Conservation (phyloP, 1,140 invertebrate genomes). For the Adelges cooleyi region DNA sequence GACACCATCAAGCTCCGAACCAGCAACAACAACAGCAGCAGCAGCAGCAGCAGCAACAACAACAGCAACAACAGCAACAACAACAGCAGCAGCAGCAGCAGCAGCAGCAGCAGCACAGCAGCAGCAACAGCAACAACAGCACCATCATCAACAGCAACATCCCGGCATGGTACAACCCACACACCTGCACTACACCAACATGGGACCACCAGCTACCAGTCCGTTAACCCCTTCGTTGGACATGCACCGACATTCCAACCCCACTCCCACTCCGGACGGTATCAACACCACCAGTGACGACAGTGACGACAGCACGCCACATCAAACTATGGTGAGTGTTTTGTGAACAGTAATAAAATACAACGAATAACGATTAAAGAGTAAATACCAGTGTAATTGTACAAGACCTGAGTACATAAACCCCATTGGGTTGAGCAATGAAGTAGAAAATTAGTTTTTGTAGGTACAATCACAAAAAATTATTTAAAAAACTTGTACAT, state of each 20-base stretch:
- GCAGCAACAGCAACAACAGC: constrained; percentile 39
- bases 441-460: too few species aligned
- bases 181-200: constrained; percentile 38
- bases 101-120: constrained; percentile 24
- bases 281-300: constrained; percentile 67
- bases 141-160: constrained; percentile 42
- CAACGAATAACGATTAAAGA: too few species aligned
- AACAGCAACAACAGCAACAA: neutral
- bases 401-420: too few species aligned
- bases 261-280: constrained; percentile 41
- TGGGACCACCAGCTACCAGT: constrained; percentile 29
- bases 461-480: too few species aligned
- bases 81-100: constrained; percentile 19
- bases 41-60: neutral
- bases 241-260: constrained; percentile 45
- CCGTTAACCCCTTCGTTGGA: constrained; percentile 38
- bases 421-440: too few species aligned
- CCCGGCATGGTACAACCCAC: constrained; percentile 35
- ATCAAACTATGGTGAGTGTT: constrained; percentile 48
- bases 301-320: constrained; percentile 74
- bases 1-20: constrained; percentile 30
- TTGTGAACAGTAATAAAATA: too few species aligned
- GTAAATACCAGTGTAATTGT: too few species aligned
- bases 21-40: constrained; percentile 22
- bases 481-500: too few species aligned